Percentiles rank a stretch among this genome's conserved stretches.
phyloP scores from a whole-genome alignment of 2,113 vertebrate species.

The Phainopepla nitens region DNA sequence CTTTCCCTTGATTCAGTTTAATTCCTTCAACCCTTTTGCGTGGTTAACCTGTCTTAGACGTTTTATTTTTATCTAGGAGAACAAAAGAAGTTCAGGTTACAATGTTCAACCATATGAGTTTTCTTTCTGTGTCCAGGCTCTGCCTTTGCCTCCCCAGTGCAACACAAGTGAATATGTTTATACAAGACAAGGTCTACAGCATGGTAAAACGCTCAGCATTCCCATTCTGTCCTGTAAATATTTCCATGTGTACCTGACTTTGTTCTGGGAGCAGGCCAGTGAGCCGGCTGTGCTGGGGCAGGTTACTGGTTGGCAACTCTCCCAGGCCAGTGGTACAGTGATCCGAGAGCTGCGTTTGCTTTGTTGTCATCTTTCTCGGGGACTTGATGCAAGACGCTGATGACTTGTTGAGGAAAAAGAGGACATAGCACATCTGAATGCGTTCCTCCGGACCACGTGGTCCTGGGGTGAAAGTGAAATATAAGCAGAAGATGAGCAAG shows the following conservation, averaged over 20 bases:
- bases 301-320: fast-evolving
- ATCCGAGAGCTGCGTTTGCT: fast-evolving
- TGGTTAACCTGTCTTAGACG: background rate
- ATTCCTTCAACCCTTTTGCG: background rate
- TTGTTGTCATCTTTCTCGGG: fast-evolving
- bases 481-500: background rate
- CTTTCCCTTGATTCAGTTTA: background rate
- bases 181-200: background rate
- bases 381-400: too few species aligned
- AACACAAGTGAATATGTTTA: background rate
- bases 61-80: background rate
- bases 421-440: fast-evolving
- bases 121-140: background rate
- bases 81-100: background rate
- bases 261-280: background rate
- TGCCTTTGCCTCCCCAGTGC: background rate
- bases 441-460: fast-evolving
- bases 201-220: background rate
- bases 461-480: background rate
- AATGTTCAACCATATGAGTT: background rate
- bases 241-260: background rate
- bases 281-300: background rate
- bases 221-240: background rate
- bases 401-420: background rate
- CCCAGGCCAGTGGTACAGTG: fast-evolving